Conservation (phyloP, 2,888 invertebrate genomes). For the Hirtodrosophila histrioides region DNA sequence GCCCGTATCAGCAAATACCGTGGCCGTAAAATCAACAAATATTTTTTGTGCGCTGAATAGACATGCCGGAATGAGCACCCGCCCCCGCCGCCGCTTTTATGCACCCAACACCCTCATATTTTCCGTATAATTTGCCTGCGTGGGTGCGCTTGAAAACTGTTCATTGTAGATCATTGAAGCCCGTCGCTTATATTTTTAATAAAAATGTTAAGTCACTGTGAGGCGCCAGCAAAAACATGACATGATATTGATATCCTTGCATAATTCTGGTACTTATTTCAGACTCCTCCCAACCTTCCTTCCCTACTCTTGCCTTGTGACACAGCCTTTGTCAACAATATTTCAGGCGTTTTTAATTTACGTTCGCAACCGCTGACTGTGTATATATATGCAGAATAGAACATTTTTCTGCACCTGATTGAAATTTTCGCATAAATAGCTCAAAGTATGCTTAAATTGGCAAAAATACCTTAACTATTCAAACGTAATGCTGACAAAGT, state of each 20-base stretch:
- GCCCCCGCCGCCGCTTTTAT: background rate
- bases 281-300: background rate
- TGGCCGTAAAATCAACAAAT: slow-evolving; percentile 34
- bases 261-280: slow-evolving; percentile 13
- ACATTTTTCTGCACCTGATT: slow-evolving; percentile 15
- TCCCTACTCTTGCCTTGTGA: background rate
- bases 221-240: slow-evolving; percentile 44
- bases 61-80: slow-evolving; percentile 14
- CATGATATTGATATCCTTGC: slow-evolving; percentile 33
- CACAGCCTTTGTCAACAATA: slow-evolving; percentile 19
- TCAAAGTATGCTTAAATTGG: background rate
- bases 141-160: slow-evolving; percentile 10
- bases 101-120: background rate
- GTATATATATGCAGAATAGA: slow-evolving; percentile 7
- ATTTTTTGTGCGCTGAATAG: slow-evolving; percentile 19
- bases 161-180: slow-evolving; percentile 29
- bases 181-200: slow-evolving; percentile 45
- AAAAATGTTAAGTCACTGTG: slow-evolving; percentile 46
- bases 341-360: slow-evolving; percentile 40
- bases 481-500: slow-evolving; percentile 1
- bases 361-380: slow-evolving; percentile 16
- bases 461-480: background rate
- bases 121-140: slow-evolving; percentile 18
- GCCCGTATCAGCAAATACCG: slow-evolving; percentile 15
- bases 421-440: slow-evolving; percentile 17